Evolutionary conservation across 2,113 vertebrate species (phyloP), one percentile per base, ranked within the genome.

Genomic region (Gallinago paraguaiae): DNA sequence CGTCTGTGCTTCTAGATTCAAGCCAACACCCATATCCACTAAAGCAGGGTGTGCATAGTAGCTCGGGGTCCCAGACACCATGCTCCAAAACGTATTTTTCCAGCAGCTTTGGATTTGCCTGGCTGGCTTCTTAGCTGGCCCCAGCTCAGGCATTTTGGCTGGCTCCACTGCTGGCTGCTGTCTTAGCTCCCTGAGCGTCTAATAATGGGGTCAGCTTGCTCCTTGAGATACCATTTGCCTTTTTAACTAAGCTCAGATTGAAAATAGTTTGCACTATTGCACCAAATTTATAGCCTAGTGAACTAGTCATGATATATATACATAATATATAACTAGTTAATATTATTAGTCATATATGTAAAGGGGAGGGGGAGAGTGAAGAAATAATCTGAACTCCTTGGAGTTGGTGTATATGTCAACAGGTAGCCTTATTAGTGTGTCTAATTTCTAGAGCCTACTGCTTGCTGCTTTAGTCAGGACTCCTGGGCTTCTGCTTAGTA

Each of bases 91-190:
- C 72, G 54, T 90, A 12, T 96, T 97, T 97, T 97, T 97, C 97
- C 97, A 97, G 80, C 93, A 94, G 92, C 80, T 88, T 77, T 87
- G 94, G 82, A 93, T 94, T 93, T 93, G 94, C 65, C 87, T 95
- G 94, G 93, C 96, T 96, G 95, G 92, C 93, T 97, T 31, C 96
- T 96, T 56, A 70, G 93, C 94, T 96, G 96, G 96, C 94, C 94
- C 93, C 86, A 57, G 91, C 95, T 93, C 85, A 91, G 92, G 93
- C 96, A 27, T 97, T 77, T 95, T 96, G 95, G 97, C 97, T 95
- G 96, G 53, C 94, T 96, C 33, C 13, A 2, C 68, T 89, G 90
- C 92, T 97, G 96, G 91, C 97, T 97, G 96, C 96, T 85, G 65
- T 53, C 88, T 92, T n/a, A 71, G 72, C 91, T 97, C 97, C 96